phyloP scores from a whole-genome alignment of 2,113 vertebrate genomes.

The Neoarius graeffei region DNA sequence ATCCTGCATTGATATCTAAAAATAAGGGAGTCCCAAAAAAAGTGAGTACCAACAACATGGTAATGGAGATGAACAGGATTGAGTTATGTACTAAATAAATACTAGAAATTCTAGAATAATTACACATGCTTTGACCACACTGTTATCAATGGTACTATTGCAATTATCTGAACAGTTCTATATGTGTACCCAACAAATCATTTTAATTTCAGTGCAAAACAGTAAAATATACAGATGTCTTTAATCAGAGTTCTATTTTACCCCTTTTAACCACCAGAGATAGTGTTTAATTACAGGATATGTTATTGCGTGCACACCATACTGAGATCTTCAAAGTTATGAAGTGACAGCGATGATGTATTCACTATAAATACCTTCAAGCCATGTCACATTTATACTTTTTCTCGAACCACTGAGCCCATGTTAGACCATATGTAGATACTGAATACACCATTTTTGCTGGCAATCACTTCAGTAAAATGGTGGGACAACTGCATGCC shows the following conservation, averaged over 20 bases:
- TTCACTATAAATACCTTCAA: not conserved
- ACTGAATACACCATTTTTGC: not conserved
- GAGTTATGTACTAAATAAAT: not conserved
- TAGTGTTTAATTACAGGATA: not conserved
- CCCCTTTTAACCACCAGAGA: not conserved
- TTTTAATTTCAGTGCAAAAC: not conserved
- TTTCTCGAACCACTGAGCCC: not conserved
- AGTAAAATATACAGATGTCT: not conserved
- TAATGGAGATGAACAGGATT: not conserved
- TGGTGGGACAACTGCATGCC: too few relatives aligned
- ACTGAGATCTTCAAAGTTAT: not conserved
- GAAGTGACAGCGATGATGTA: not conserved
- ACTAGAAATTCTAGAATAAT: not conserved
- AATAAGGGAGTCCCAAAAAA: not conserved
- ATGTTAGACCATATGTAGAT: not conserved
- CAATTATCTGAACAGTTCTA: not conserved
- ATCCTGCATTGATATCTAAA: conserved; percentile 60
- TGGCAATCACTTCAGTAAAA: not conserved
- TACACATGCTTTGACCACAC: not conserved
- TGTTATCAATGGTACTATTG: not conserved
- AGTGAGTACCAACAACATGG: not conserved
- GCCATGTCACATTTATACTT: not conserved
- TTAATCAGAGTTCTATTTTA: not conserved
- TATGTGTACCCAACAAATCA: not conserved
- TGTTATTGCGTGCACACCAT: not conserved